Base-by-base conservation (phyloP, 2,888 invertebrate species). In the Hydropsyche betteni region DNA sequence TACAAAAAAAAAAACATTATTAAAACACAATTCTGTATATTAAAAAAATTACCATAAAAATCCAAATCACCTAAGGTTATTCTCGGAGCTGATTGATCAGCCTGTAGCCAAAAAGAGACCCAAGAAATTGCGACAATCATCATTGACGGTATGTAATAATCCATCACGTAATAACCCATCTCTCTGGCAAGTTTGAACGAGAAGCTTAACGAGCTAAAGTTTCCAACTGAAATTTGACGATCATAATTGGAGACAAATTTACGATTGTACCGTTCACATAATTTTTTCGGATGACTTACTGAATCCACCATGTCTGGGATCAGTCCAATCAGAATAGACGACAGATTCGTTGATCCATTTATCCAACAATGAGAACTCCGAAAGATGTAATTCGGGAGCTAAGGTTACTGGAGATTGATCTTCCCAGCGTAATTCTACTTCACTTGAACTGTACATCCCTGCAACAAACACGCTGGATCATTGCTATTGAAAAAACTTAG, bases 101-200 rank as follows among this genome's bases (percentile, higher is more conserved):
- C 93, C 83, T 95, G 95, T 75, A 95, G 84, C 95, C 95, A 95
- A 83, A 95, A 95, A 0, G 95, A 93, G 10, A 95, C 94, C 95
- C 95, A 95, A 0, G 95, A 95, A 81, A 94, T 93, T 5, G 92
- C 92, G 2, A 95, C 95, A 81, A 95, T 91, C 82, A 95, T 89
- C 87, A 95, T 94, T 6, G 95, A 95, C 2, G 95, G 95, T 79
- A 95, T 89, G 81, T 94, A 95, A 83, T 94, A 95, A 81, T 95
- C 95, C 92, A 95, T 93, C 79, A 95, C 88, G 83, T 95, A 95
- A 83, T 93, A 95, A 36, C 95, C 95, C 80, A 94, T 93, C 86
- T 94, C 94, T 68, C 94, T 89, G 0, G 91, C 91, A 68, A 95
- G 84, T 81, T 92, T 91, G 81, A 95, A 94, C 3, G 92, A 91